phyloP scores from a whole-genome alignment of 2,797 vertebrate genomes.

The Calcarius lapponicus region DNA sequence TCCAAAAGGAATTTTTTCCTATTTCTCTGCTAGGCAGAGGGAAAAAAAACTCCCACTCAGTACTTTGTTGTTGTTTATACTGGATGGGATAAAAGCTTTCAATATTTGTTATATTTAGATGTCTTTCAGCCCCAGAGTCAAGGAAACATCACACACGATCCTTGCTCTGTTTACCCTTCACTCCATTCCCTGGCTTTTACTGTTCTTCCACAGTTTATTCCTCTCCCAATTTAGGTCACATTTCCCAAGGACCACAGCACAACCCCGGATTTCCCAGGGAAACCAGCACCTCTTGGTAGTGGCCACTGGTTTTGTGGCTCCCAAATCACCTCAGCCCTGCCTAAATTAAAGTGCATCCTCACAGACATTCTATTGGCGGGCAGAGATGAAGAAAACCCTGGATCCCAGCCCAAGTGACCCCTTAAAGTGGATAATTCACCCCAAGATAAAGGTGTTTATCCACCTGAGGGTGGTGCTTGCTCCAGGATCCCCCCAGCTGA shows the following conservation, averaged over 20 bases:
- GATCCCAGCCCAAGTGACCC: not conserved
- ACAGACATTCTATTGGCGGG: not conserved
- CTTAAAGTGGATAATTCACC: not conserved
- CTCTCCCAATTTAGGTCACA: not conserved
- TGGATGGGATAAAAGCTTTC: slow-evolving; percentile 48
- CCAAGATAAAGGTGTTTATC: not conserved
- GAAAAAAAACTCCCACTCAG: not conserved
- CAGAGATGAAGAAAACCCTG: not conserved
- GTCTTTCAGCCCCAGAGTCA: not conserved
- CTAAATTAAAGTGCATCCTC: not conserved
- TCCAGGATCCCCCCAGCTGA: not conserved
- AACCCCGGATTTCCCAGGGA: not conserved
- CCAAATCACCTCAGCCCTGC: not conserved
- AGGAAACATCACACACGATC: not conserved
- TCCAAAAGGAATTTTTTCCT: not conserved
- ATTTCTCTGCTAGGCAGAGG: slow-evolving; percentile 56
- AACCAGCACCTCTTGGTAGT: not conserved
- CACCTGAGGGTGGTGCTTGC: not conserved
- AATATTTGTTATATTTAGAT: slow-evolving; percentile 68
- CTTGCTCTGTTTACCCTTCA: not conserved
- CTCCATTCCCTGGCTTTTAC: not conserved
- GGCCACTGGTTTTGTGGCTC: not conserved
- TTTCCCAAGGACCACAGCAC: not conserved
- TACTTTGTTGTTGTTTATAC: slow-evolving; percentile 35
- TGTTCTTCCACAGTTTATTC: not conserved